Conservation (phyloP, 2,797 vertebrate genomes). For the Melanotaenia parkinsoni region DNA sequence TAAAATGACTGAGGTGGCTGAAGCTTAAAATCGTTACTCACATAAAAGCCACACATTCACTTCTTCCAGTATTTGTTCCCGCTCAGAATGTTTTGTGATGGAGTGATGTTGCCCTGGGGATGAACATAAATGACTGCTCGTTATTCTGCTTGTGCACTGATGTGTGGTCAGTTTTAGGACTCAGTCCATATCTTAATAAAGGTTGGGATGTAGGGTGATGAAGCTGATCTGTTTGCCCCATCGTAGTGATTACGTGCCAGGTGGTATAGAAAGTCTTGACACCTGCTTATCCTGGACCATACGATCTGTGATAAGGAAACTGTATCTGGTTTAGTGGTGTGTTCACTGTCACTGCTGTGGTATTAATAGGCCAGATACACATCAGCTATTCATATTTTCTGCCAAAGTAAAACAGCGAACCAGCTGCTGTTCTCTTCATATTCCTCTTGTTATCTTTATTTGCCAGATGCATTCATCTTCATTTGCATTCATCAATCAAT, state of each 20-base stretch:
- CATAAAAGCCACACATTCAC: constrained; percentile 6
- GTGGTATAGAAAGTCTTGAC: constrained; percentile 49
- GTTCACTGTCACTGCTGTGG: constrained; percentile 49
- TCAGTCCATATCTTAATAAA: constrained; percentile 55
- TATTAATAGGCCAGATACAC: constrained; percentile 74
- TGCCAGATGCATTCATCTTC: constrained; percentile 76
- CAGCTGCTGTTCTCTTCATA: constrained; percentile 60
- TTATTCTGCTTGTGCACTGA: constrained; percentile 36
- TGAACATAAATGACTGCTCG: constrained; percentile 41
- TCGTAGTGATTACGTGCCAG: constrained; percentile 58
- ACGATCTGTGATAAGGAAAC: constrained; percentile 59
- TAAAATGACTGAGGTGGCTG: background rate
- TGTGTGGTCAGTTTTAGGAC: constrained; percentile 54
- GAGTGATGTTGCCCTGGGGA: constrained; percentile 26
- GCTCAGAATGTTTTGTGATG: constrained; percentile 26
- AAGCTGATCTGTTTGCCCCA: constrained; percentile 43
- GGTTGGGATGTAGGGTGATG: constrained; percentile 48
- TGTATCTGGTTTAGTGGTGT: constrained; percentile 65
- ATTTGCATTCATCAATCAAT: constrained; percentile 82
- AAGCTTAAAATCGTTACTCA: background rate
- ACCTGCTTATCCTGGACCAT: constrained; percentile 37
- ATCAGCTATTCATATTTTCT: constrained; percentile 70
- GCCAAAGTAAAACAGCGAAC: constrained; percentile 55
- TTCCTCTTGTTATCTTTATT: constrained; percentile 74
- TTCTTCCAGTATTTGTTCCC: constrained; percentile 20